Evolutionary conservation across 2,797 vertebrate species (phyloP), one percentile per base, ranked within the genome.

Genomic region (Carapus acus): DNA sequence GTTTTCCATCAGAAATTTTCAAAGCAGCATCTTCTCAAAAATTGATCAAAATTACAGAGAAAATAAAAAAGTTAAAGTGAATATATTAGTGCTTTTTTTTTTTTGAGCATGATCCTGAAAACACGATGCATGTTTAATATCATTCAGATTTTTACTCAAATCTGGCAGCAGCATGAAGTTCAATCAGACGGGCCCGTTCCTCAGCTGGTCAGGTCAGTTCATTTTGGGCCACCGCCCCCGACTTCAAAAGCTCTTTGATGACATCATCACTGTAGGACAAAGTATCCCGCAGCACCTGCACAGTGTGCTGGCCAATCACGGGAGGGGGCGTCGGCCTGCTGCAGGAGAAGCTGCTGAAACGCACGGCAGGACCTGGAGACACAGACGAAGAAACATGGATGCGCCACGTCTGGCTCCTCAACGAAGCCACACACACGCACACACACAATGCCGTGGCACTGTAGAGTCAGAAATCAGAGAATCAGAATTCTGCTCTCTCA

Each of bases 221-320:
- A 1, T 77, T 80, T 67, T 83, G 82, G 20, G 52, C 51, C 66
- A 80, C 79, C 0, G 65, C 79, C 45, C 48, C 37, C 0, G 51
- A 52, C 51, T 70, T 66, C 63, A 83, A 69, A 27, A 85, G 69
- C 12, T 3, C n/a, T 2, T 36, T 49, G 65, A 85, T 82, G 73
- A 65, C 0, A 3, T 79, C 71, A 14, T 80, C 71, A 1, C 58
- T 42, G 62, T 81, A 82, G 2, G 63, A 70, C 70, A 85, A 41
- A 15, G 43, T 48, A 22, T 81, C 57, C 6, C 65, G 67, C 45
- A 85, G 67, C 59, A 85, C 79, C 66, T 82, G 75, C n/a, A 69
- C 59, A 0, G 80, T 85, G 62, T 85, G 83, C 53, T 85, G 83
- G 9, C 83, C 82, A 65, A 81, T 78, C 66, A 83, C 29, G 56